These are phyloP conservation scores for Nasonia oneida DNA, from an alignment of 2,888 invertebrate genomes.

Conservation along the genomic window DNA sequence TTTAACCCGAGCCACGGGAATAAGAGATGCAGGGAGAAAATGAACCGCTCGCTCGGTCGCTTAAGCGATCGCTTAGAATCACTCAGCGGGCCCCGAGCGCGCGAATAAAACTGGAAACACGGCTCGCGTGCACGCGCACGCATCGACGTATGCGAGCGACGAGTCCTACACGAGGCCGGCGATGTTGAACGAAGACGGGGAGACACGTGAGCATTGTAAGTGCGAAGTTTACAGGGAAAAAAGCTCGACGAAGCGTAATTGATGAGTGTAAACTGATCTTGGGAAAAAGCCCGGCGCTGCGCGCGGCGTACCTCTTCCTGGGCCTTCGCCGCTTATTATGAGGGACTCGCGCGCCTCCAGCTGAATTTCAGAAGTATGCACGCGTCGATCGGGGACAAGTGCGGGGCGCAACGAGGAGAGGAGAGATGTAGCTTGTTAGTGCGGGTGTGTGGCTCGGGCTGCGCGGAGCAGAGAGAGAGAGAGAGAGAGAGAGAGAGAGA, in stretches of 20 bases:
- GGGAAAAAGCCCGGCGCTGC: not conserved
- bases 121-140: conserved; percentile 44
- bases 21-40: conserved; percentile 23
- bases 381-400: conserved; percentile 54
- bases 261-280: not conserved
- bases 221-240: conserved; percentile 26
- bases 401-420: not conserved
- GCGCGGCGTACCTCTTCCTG: not conserved
- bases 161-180: conserved; percentile 46
- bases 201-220: not conserved
- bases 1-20: conserved; percentile 13
- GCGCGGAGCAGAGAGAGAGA: conserved; percentile 23
- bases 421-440: conserved; percentile 27
- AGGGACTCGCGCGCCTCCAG: not conserved
- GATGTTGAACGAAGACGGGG: conserved; percentile 10
- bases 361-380: conserved; percentile 62
- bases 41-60: conserved; percentile 23
- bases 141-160: conserved; percentile 40
- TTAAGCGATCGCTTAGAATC: conserved; percentile 51
- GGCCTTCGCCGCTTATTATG: not conserved
- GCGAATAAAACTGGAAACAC: conserved; percentile 57
- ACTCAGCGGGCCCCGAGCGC: not conserved
- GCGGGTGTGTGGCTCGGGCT: not conserved
- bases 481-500: conserved; percentile 19
- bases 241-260: conserved; percentile 1